Evolutionary conservation across 2,888 invertebrate genomes (phyloP), one percentile per base, ranked within the genome.

Genomic region (Ecliptopera silaceata): DNA sequence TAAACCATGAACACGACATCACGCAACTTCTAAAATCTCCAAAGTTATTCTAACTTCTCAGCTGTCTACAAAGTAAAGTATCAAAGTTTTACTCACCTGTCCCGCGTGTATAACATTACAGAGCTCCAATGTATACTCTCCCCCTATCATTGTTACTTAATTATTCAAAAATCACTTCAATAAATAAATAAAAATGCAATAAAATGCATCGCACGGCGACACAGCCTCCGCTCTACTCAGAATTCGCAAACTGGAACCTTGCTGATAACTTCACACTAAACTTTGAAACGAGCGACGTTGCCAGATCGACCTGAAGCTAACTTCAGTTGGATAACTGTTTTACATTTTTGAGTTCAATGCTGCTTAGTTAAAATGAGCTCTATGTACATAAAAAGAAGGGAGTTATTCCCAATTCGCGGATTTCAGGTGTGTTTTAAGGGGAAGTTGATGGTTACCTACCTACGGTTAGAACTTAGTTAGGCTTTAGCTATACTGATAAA

Each of bases 101-200:
- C 97, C 96, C 29, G 96, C 97, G 82, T 97, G 97, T 75, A 95
- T 97, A 55, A 98, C 96, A 84, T 96, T 97, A 73, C 95, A 95
- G 68, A 97, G 92, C 80, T 98, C 97, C 77, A 98, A 91, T 46
- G 96, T 94, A 84, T 97, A 97, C 76, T 97, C 97, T 77, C 95
- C 95, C 49, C 95, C 94, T 65, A 95, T 94, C 96, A 96, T 96
- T 74, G 88, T 93, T 68, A 58, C 15, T 46, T 56, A 39, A 56
- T 65, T 57, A 34, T 54, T 55, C 44, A 6, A 57, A 56, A 58
- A 53, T 66, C 64, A 61, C 48, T 56, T 46, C 63, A 56, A 66
- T 67, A 66, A 66, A 59, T 63, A 59, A 46, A 61, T 65, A 59
- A 59, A 72, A 71, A 71, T 70, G 52, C 62, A 56, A 64, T 65